Base-by-base conservation (phyloP, 2,113 vertebrate species). In the Trogon surrucura region DNA sequence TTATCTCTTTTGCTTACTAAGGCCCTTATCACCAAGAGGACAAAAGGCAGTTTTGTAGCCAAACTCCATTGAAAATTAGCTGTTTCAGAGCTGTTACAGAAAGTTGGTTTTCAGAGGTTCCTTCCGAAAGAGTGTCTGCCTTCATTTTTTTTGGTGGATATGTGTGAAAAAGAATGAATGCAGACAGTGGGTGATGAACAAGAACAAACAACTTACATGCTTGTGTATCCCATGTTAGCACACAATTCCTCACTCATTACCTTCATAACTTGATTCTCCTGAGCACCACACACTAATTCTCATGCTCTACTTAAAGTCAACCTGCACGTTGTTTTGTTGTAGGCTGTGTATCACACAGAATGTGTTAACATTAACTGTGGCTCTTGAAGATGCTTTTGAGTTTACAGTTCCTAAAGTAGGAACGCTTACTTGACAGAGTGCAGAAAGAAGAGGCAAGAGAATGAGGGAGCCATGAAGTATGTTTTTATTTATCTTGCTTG, bases 111-210 rank as follows among this genome's bases (percentile, higher is more conserved):
- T 47, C 50, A 1, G 1, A 27, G 9, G 19, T 61, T 86, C 80
- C 32, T 77, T 73, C 20, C 30, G 19, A 8, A 51, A 64, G 51
- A 71, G 41, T 19, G 22, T 16, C 45, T 69, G 22, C 45, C 15
- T 83, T 14, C 23, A 11, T 11, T 36, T 34, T 80, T 80, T 47
- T 34, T 34, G n/a, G 56, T 45, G 78, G 45, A 19, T 48, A 11
- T 2, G 1, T 1, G 20, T 50, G 61, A 29, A 34, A 41, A 79
- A 34, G 47, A 58, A 11, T 60, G 75, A 27, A 72, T 60, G 58
- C 69, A 65, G 57, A 3, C 21, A 8, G 34, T 19, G 32, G 20
- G 5, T 16, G 34, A 34, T 53, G 0, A 3, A 5, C 18, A 10
- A 0, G 9, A 91, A 30, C n/a, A 17, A 13, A 26, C n/a, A n/a